A percentile compares a stretch with the other conserved stretches of the same genome.
Conservation (phyloP, 2,797 vertebrate species). For the Thaleichthys pacificus region DNA sequence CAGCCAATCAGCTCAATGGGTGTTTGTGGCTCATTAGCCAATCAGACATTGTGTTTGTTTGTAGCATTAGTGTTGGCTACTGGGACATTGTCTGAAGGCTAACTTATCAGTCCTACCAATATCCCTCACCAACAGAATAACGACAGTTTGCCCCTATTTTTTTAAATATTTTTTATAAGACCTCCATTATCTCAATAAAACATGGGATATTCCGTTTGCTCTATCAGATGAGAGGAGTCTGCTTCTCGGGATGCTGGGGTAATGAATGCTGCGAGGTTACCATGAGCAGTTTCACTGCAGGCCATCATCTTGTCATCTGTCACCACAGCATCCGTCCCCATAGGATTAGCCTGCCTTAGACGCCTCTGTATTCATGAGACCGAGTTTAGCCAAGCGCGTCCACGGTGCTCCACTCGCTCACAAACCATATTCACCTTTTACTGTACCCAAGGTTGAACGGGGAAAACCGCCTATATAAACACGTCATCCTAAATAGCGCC, state of each 20-base stretch:
- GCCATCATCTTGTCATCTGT: constrained; percentile 50
- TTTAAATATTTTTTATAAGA: background rate
- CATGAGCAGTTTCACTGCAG: constrained; percentile 31
- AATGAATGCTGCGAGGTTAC: constrained; percentile 31
- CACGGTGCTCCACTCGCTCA: background rate
- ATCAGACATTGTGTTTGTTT: background rate
- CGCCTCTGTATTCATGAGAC: constrained; percentile 33
- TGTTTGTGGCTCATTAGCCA: constrained; percentile 6
- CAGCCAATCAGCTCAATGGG: background rate
- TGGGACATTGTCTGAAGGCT: background rate
- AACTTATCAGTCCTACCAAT: background rate
- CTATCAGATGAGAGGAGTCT: background rate
- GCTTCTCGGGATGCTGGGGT: constrained; percentile 5
- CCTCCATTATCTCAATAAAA: constrained; percentile 1
- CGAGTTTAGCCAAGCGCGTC: constrained; percentile 32
- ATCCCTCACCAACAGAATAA: background rate
- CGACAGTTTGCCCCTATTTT: background rate
- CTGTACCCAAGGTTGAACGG: constrained; percentile 6
- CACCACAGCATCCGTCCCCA: constrained; percentile 40
- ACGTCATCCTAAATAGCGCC: background rate
- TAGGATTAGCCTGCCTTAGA: constrained; percentile 43
- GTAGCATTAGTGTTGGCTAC: background rate
- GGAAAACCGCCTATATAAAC: background rate
- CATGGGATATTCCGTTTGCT: constrained; percentile 14
- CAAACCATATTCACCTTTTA: background rate